Percentiles rank a stretch among this genome's conserved stretches.
These are phyloP conservation scores for Dendrolimus punctatus DNA, from an alignment of 1,140 invertebrate genomes.

Conservation along the genomic window DNA sequence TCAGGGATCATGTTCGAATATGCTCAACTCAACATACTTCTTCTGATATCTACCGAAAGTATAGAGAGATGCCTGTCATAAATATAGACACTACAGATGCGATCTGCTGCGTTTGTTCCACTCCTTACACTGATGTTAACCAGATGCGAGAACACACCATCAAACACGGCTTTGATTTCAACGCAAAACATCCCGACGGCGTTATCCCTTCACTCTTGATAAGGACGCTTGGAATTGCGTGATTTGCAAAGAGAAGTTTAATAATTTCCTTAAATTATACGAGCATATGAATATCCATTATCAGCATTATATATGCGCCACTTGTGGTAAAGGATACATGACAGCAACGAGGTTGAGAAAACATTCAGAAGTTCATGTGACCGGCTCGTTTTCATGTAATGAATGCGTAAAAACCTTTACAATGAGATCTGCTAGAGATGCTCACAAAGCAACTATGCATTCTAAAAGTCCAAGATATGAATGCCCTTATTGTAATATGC, in stretches of 20 bases:
- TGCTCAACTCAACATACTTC: constrained; percentile 34
- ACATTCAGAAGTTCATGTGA: constrained; percentile 53
- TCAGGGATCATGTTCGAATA: constrained; percentile 37
- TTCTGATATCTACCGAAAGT: constrained; percentile 58
- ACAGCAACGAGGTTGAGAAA: constrained; percentile 53
- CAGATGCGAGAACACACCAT: constrained; percentile 43
- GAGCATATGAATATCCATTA: constrained; percentile 67
- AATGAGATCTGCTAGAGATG: constrained; percentile 48
- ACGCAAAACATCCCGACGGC: constrained; percentile 44
- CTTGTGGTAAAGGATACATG: constrained; percentile 66
- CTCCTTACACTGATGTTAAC: constrained; percentile 21
- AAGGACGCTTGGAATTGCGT: constrained; percentile 55
- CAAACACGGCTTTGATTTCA: constrained; percentile 40
- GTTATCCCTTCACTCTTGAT: constrained; percentile 44
- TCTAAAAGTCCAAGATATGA: constrained; percentile 51
- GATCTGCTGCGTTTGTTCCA: constrained; percentile 31
- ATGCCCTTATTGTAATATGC: constrained; percentile 52
- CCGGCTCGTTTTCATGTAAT: constrained; percentile 52
- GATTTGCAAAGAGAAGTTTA: constrained; percentile 45
- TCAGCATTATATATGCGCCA: constrained; percentile 64
- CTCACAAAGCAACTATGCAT: constrained; percentile 48
- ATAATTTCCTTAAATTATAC: constrained; percentile 60
- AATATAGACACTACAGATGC: constrained; percentile 50
- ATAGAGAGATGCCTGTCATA: constrained; percentile 55
- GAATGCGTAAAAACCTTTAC: constrained; percentile 45